phyloP scores from a whole-genome alignment of 2,888 invertebrate genomes.

The Frankliniella fusca region DNA sequence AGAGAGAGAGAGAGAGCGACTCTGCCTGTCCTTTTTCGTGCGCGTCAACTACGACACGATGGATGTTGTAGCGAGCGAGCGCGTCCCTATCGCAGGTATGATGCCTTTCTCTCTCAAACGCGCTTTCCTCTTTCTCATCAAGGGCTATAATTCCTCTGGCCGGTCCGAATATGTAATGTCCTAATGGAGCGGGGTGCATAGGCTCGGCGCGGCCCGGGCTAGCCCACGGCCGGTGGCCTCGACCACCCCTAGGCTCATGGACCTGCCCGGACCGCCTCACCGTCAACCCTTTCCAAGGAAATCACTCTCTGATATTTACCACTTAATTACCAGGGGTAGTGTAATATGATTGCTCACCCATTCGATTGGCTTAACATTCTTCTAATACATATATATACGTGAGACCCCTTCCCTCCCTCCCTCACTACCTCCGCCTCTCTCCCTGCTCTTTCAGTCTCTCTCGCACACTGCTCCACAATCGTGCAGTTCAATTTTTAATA shows the following conservation, averaged over 20 bases:
- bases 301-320: not conserved
- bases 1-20: too few species aligned
- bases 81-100: not conserved
- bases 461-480: too few species aligned
- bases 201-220: not conserved
- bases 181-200: not conserved
- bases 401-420: not conserved
- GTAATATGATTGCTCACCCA: constrained; percentile 1
- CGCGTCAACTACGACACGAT: too few species aligned
- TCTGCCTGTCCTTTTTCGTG: too few species aligned
- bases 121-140: not conserved
- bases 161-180: not conserved
- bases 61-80: not conserved
- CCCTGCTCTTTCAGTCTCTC: not conserved
- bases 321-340: constrained; percentile 11
- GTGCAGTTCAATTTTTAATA: too few species aligned
- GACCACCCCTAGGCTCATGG: not conserved
- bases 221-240: not conserved
- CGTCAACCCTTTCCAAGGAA: not conserved
- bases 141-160: not conserved
- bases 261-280: not conserved
- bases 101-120: not conserved
- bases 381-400: too few species aligned
- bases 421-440: not conserved
- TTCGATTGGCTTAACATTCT: not conserved